These are phyloP conservation scores for Eupleurogrammus muticus DNA, from an alignment of 2,797 vertebrate genomes.

Conservation along the genomic window DNA sequence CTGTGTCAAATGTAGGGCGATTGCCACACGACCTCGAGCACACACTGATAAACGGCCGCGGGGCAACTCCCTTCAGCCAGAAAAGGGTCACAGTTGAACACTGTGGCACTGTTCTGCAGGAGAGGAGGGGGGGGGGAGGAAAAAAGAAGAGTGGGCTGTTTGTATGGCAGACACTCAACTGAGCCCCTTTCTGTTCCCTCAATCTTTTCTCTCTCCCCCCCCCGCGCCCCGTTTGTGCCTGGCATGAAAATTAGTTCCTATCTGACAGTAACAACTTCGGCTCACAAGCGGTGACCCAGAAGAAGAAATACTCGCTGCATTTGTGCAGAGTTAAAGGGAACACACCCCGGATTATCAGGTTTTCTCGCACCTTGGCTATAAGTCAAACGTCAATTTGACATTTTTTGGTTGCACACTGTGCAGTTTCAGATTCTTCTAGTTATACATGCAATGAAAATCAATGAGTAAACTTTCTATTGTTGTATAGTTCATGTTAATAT, in stretches of 20 bases:
- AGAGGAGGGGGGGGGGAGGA: slow-evolving; percentile 1
- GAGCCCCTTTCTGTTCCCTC: slow-evolving; percentile 61
- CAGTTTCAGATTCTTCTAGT: neutral
- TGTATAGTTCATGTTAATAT: neutral
- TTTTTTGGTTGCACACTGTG: neutral
- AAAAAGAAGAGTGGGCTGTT: slow-evolving; percentile 45
- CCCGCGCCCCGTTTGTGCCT: slow-evolving; percentile 65
- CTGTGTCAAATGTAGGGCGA: slow-evolving; percentile 71
- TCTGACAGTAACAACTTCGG: slow-evolving; percentile 43
- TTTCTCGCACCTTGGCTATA: neutral
- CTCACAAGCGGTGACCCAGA: slow-evolving; percentile 25
- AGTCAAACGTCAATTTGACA: neutral
- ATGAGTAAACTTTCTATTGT: neutral
- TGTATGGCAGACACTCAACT: slow-evolving; percentile 60
- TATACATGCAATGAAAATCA: neutral
- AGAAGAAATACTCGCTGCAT: slow-evolving; percentile 10
- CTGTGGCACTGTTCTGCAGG: slow-evolving; percentile 68
- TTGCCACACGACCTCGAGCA: slow-evolving; percentile 59
- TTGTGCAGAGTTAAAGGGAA: slow-evolving; percentile 7
- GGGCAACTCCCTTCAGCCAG: slow-evolving; percentile 41
- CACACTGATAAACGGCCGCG: slow-evolving; percentile 65
- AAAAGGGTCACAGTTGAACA: slow-evolving; percentile 61
- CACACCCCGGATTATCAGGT: neutral
- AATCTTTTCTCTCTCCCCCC: slow-evolving; percentile 51
- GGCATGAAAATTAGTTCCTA: slow-evolving; percentile 66